Conservation (phyloP, 2,888 invertebrate genomes). For the Spisula subtruncata region DNA sequence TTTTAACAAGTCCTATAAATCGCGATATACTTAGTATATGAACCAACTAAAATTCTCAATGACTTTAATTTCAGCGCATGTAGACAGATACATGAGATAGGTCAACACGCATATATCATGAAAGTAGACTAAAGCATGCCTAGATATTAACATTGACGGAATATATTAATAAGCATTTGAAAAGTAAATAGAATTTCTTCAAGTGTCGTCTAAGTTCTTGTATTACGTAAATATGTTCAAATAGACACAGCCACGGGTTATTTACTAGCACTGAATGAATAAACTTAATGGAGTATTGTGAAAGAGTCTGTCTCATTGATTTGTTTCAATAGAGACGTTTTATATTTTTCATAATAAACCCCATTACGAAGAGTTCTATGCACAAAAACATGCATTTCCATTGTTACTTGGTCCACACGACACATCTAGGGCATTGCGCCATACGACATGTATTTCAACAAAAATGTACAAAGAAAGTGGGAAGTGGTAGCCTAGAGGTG, state of each 20-base stretch:
- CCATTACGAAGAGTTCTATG: neutral
- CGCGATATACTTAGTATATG: neutral
- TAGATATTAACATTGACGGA: slow-evolving; percentile 23
- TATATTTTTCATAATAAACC: neutral
- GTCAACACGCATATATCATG: neutral
- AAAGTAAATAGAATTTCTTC: slow-evolving; percentile 37
- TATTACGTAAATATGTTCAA: neutral
- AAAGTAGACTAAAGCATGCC: slow-evolving; percentile 29
- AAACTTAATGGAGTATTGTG: slow-evolving; percentile 1
- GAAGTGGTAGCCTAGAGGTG: too few relatives aligned
- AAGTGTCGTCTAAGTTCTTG: slow-evolving; percentile 30
- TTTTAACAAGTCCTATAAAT: slow-evolving; percentile 3
- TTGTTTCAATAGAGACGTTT: neutral
- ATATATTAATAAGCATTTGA: slow-evolving; percentile 27
- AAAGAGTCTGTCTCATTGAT: slow-evolving; percentile 2
- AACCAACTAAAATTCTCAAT: neutral
- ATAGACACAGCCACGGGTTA: neutral
- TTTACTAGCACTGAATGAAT: neutral
- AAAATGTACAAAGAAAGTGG: too few relatives aligned
- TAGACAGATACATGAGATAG: neutral
- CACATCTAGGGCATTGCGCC: neutral
- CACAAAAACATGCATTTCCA: neutral
- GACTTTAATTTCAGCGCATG: neutral
- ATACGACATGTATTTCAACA: too few relatives aligned
- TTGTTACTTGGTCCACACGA: neutral